A percentile compares a stretch with the other conserved stretches of the same genome.
Conservation (phyloP, 2,888 invertebrate species). For the Chrysolina oricalcia region DNA sequence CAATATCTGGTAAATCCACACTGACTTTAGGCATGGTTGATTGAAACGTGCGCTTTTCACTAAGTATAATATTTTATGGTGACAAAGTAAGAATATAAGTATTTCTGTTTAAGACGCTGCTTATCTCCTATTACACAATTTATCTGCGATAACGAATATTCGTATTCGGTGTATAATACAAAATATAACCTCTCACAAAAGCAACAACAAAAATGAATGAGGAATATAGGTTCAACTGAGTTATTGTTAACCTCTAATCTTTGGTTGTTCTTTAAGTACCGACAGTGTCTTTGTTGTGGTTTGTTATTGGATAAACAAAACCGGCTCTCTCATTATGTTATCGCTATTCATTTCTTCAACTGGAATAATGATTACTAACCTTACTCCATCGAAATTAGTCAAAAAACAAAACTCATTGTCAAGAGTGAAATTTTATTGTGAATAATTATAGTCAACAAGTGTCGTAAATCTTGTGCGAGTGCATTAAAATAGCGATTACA, state of each 20-base stretch:
- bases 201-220: too few relatives aligned
- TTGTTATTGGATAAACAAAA: neutral
- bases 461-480: too few relatives aligned
- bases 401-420: neutral
- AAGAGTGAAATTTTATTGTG: too few relatives aligned
- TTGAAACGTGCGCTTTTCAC: neutral
- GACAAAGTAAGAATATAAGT: neutral
- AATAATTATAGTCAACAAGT: too few relatives aligned
- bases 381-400: conserved; percentile 1
- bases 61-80: neutral
- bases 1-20: conserved; percentile 87
- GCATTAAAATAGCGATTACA: too few relatives aligned
- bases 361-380: neutral
- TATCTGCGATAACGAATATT: neutral
- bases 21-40: conserved; percentile 74
- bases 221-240: too few relatives aligned
- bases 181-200: too few relatives aligned
- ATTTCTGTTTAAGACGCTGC: neutral
- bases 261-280: too few relatives aligned
- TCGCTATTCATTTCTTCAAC: neutral
- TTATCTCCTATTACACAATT: neutral
- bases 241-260: too few relatives aligned
- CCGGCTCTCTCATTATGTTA: neutral
- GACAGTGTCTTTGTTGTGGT: neutral
- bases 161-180: too few relatives aligned